Percentiles rank a stretch among this genome's conserved stretches.
Conservation (phyloP, 1,140 invertebrate genomes). For the Thalassaphorura encarpata region DNA sequence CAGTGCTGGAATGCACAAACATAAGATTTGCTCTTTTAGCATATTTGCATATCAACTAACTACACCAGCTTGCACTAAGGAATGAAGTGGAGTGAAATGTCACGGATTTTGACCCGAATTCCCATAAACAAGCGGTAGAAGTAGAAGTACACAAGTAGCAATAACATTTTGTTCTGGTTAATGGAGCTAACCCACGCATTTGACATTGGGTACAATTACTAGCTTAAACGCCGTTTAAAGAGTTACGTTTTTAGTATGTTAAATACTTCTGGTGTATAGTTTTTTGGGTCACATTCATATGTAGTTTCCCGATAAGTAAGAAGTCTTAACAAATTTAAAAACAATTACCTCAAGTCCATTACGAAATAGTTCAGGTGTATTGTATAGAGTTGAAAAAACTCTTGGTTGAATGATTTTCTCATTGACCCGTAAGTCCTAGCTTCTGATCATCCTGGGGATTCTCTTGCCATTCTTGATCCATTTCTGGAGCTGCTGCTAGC, state of each 20-base stretch:
- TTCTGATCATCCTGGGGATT: neutral
- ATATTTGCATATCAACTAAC: too few species aligned
- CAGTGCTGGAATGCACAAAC: too few species aligned
- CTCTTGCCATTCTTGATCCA: too few species aligned
- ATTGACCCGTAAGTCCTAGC: too few species aligned
- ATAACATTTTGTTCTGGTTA: neutral
- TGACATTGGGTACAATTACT: neutral
- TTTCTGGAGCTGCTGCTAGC: too few species aligned
- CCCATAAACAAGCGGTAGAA: too few species aligned
- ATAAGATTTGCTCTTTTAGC: too few species aligned
- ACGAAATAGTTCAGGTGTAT: conserved; percentile 43
- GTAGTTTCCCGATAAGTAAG: neutral
- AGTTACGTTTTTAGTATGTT: neutral
- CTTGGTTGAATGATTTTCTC: conserved; percentile 15
- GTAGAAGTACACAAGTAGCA: too few species aligned
- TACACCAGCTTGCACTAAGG: too few species aligned
- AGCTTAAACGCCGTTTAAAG: neutral
- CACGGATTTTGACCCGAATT: too few species aligned
- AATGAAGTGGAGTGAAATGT: too few species aligned
- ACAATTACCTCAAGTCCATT: conserved; percentile 40
- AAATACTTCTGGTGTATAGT: neutral
- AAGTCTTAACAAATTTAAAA: too few species aligned
- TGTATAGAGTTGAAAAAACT: conserved; percentile 39
- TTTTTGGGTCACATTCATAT: neutral
- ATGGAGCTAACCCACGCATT: neutral